These are phyloP conservation scores for Tapirus indicus DNA, from an alignment of 2,797 vertebrate genomes.

Conservation along the genomic window DNA sequence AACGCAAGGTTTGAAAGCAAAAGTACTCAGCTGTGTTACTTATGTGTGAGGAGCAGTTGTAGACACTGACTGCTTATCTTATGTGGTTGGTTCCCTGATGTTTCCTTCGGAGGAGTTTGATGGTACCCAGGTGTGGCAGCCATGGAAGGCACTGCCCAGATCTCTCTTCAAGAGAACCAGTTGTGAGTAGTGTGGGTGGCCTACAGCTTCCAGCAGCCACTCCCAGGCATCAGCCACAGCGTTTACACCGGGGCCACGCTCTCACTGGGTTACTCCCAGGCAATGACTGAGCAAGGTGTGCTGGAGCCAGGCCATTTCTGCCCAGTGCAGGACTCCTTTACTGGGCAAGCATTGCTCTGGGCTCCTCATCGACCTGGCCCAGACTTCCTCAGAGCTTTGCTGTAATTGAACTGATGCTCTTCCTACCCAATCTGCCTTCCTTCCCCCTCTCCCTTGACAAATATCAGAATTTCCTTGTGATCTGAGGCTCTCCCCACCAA, in stretches of 20 bases:
- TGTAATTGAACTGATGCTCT: not conserved
- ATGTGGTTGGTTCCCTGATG: not conserved
- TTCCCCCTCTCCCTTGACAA: not conserved
- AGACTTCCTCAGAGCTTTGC: not conserved
- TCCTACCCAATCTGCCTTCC: not conserved
- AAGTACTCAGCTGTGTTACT: slow-evolving; percentile 8
- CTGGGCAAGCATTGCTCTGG: not conserved
- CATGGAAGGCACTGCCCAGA: not conserved
- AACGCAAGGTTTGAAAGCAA: slow-evolving; percentile 44
- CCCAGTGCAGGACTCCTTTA: not conserved
- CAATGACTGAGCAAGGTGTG: not conserved
- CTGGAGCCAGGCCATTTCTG: not conserved
- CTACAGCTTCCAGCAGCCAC: not conserved
- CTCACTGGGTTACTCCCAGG: not conserved
- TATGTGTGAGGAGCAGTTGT: not conserved
- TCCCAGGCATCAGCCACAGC: not conserved
- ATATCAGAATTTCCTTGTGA: not conserved
- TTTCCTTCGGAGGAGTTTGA: not conserved
- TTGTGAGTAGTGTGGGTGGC: not conserved
- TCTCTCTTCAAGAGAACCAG: not conserved
- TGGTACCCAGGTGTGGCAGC: not conserved
- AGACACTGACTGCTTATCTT: not conserved
- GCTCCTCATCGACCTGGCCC: not conserved
- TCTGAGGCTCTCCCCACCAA: not conserved
- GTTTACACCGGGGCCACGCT: not conserved